phyloP scores from a whole-genome alignment of 2,113 vertebrate species.

The Rhombomys opimus region DNA sequence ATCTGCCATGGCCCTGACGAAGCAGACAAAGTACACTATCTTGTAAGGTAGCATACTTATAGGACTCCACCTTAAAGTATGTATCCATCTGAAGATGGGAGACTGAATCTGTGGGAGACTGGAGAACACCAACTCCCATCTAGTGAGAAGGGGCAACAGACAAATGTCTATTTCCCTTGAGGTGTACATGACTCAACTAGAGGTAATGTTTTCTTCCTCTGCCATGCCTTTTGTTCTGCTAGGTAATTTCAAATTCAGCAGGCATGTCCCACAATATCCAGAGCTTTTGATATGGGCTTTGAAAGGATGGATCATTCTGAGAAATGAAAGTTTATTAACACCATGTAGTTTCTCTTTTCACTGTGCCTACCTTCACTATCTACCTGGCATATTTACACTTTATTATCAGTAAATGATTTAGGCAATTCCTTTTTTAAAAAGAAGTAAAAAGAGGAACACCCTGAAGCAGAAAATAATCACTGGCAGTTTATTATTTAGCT shows the following conservation, averaged over 20 bases:
- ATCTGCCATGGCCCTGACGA: background rate
- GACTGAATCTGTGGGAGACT: background rate
- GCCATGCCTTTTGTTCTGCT: background rate
- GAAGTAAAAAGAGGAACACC: too few species aligned
- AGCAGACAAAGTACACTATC: background rate
- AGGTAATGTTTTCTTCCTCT: background rate
- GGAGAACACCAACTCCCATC: background rate
- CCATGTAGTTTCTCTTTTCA: background rate
- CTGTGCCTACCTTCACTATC: background rate
- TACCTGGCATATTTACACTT: background rate
- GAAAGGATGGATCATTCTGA: background rate
- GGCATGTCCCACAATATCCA: background rate
- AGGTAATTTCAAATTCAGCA: background rate
- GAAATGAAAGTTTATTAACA: background rate
- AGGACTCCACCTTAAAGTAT: background rate
- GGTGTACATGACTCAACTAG: rapidly evolving
- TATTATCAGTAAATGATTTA: background rate
- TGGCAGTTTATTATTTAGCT: background rate
- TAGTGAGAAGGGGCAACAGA: background rate
- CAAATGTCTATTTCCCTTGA: background rate
- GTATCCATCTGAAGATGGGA: background rate
- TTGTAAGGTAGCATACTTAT: background rate
- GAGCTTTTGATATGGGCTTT: background rate
- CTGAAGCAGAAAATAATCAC: background rate
- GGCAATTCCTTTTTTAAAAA: background rate